Percentiles rank a stretch among this genome's conserved stretches.
These are phyloP conservation scores for Mactromeris polynyma DNA, from an alignment of 2,888 invertebrate species.

Conservation along the genomic window DNA sequence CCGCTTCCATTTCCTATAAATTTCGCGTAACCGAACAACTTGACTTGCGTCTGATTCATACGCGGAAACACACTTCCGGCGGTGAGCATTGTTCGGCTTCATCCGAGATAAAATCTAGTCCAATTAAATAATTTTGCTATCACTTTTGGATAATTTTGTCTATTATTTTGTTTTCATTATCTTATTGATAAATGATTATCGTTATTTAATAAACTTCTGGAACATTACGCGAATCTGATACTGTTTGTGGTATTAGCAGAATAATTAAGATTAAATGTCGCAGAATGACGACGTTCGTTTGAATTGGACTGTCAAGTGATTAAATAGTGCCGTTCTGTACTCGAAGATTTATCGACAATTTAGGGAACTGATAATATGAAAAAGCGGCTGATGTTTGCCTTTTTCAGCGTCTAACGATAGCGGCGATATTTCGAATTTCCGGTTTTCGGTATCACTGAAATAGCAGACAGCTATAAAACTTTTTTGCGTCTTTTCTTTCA, in stretches of 20 bases:
- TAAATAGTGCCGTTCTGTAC: not conserved
- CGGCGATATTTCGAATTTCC: conserved; percentile 2
- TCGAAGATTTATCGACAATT: conserved; percentile 9
- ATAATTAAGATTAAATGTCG: conserved; percentile 26
- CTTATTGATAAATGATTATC: conserved; percentile 68
- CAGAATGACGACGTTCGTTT: conserved; percentile 2
- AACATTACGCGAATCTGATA: conserved; percentile 40
- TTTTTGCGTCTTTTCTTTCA: conserved; percentile 13
- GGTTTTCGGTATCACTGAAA: not conserved
- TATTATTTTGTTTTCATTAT: conserved; percentile 64
- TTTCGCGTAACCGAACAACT: conserved; percentile 69
- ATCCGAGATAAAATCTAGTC: conserved; percentile 67
- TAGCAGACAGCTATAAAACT: not conserved
- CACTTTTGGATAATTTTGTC: conserved; percentile 64
- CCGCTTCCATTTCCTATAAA: conserved; percentile 64
- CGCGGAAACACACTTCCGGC: conserved; percentile 69
- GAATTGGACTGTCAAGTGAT: not conserved
- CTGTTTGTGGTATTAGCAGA: conserved; percentile 32
- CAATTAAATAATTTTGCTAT: conserved; percentile 72
- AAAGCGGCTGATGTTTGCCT: conserved; percentile 4
- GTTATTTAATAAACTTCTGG: conserved; percentile 45
- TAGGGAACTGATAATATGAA: not conserved
- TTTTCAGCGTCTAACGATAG: conserved; percentile 5
- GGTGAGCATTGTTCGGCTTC: conserved; percentile 61
- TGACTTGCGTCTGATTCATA: conserved; percentile 63